Percentiles rank a stretch among this genome's conserved stretches.
Evolutionary conservation across 2,113 vertebrate species (phyloP).

Genomic region (Oostethus manadensis): DNA sequence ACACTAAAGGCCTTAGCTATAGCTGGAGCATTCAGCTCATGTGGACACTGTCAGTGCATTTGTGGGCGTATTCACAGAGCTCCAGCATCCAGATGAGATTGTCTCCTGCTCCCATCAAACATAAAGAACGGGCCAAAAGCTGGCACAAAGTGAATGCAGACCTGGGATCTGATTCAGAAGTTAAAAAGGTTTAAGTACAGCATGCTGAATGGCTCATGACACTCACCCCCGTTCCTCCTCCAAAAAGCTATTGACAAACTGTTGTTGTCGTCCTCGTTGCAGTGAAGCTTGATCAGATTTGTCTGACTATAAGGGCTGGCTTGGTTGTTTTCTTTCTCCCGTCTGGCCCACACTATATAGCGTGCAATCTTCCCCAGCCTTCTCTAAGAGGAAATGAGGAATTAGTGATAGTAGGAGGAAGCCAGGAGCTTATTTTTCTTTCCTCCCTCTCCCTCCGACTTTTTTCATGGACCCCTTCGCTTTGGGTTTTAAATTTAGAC

Average conservation of each 20-base stretch:
- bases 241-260: constrained; percentile 50
- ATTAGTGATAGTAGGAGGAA: constrained; percentile 73
- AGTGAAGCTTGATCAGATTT: constrained; percentile 69
- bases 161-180: constrained; percentile 69
- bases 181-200: constrained; percentile 59
- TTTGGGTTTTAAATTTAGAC: constrained; percentile 55
- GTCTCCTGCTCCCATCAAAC: constrained; percentile 56
- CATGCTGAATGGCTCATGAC: constrained; percentile 60
- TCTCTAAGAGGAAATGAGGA: constrained; percentile 72
- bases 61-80: constrained; percentile 63
- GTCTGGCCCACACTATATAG: constrained; percentile 67
- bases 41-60: constrained; percentile 61
- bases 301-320: constrained; percentile 62
- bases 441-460: constrained; percentile 36
- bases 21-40: constrained; percentile 48
- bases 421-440: constrained; percentile 67
- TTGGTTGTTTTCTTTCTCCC: constrained; percentile 48
- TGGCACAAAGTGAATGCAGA: constrained; percentile 61
- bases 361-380: constrained; percentile 54
- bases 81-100: constrained; percentile 53
- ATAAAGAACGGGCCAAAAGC: constrained; percentile 58
- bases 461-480: constrained; percentile 43
- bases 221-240: constrained; percentile 50
- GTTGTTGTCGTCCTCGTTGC: constrained; percentile 55
- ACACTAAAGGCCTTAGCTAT: constrained; percentile 50